Evolutionary conservation across 2,797 vertebrate species (phyloP), one percentile per base, ranked within the genome.

Genomic region (Artibeus lituratus): DNA sequence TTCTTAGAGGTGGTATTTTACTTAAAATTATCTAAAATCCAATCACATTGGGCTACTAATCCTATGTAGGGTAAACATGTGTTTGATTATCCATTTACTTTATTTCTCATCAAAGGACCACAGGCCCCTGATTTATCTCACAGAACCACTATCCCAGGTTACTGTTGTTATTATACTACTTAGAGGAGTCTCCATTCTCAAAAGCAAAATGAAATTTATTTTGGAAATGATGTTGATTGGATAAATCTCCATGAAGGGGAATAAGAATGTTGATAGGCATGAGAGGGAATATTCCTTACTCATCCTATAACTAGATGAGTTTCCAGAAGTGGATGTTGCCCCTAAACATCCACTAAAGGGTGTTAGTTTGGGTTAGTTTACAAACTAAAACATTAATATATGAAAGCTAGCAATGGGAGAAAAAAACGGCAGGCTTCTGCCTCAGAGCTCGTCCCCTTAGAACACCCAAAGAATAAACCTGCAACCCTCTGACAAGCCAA

Each of bases 51-150:
- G 57, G 53, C 21, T 90, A 62, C 92, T 96, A 80, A 77, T 85
- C 49, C 35, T 83, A 69, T 90, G 95, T 85, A 81, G 77, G 80
- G 80, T 76, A 92, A 97, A 95, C 62, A 2, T 39, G n/a, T 92
- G 47, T 90, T 91, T 92, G 85, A 94, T 90, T 90, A 78, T 26
- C 85, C n/a, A 92, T 81, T 96, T 91, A 91, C 39, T 90, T 95
- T 93, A 51, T 90, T 94, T 96, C 67, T 93, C n/a, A 87, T n/a
- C 47, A 77, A 92, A 95, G 62, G 49, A 90, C 29, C 90, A 80
- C 29, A 74, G 51, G 29, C 87, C 37, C n/a, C 39, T 77, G 81
- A 94, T 86, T 95, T 95, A 82, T 77, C 70, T 90, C 12, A 3
- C 35, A 92, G 51, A 70, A 83, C 53, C 87, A 80, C 19, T 16